Evolutionary conservation across 2,888 invertebrate genomes (phyloP), one percentile per base, ranked within the genome.

Genomic region (Beris morrisii): DNA sequence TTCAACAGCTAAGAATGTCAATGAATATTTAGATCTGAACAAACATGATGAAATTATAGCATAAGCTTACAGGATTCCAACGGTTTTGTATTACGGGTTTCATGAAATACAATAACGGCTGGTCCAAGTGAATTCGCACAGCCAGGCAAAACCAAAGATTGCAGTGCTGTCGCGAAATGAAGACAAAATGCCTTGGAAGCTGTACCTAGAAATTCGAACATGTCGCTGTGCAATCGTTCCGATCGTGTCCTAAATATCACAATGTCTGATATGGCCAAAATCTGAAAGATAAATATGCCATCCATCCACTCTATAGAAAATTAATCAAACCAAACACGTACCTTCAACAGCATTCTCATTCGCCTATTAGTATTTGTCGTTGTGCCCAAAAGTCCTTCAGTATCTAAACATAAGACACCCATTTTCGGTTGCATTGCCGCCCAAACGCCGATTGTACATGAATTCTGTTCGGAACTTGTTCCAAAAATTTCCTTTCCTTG

Each of bases 211-310:
- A 93, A 93, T 52, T 85, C 85, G 75, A 87, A 92, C 83, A 92
- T 84, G 77, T 92, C 92, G 70, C 85, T 85, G 74, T 89, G 89
- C 46, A 92, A 78, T 58, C 91, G 83, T 75, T 91, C 91, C 0
- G 91, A 87, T 66, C 88, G 83, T 9, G 91, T 91, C 65, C 90
- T 83, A 77, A 89, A 92, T 56, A 93, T 86, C 0, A 92, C 87
- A 70, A 93, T 84, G 78, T 93, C 92, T 4, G 91, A 91, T 59
- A 92, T 85, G 5, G 92, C 92, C n/a, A 93, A 81, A 59, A 92
- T 86, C 84, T 84, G 66, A 30, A 12, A 32, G 32, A 56, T 22
- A 48, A 6, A 48, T 48, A 15, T 15, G 12, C 48, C 48, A 48
- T 48, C 48, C 22, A 22, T 22, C 22, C 22, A 22, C 22, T 22